These are phyloP conservation scores for Chalcosyrphus nemorum DNA, from an alignment of 2,888 invertebrate genomes.

Conservation along the genomic window DNA sequence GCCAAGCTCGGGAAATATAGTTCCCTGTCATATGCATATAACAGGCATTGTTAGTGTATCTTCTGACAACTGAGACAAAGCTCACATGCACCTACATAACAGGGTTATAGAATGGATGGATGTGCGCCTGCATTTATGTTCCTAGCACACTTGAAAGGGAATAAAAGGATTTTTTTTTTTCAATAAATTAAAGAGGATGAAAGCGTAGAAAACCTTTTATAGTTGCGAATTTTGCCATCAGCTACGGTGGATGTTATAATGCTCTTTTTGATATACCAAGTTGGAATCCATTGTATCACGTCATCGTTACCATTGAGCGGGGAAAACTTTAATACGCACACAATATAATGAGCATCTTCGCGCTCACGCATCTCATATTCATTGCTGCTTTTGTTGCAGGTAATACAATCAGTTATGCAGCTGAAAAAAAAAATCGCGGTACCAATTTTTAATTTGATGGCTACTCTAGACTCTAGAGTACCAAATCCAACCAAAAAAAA, in stretches of 20 bases:
- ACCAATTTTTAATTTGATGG: no score
- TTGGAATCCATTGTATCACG: no score
- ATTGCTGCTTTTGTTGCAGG: no score
- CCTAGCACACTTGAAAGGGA: conserved; percentile 36
- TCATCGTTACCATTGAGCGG: no score
- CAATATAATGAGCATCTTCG: no score
- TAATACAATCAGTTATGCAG: no score
- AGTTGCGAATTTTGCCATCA: conserved; percentile 20
- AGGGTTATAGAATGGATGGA: conserved; percentile 10
- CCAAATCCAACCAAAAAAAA: no score
- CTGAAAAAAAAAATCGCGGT: no score
- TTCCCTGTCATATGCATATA: conserved; percentile 19
- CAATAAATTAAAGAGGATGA: conserved; percentile 30
- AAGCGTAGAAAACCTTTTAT: conserved; percentile 24
- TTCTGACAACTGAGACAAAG: background rate
- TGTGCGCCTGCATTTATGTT: background rate
- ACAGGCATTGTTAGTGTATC: conserved; percentile 10
- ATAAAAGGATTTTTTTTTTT: conserved; percentile 25
- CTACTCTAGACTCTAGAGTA: no score
- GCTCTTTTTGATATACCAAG: no score
- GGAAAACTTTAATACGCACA: no score
- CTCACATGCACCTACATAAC: background rate
- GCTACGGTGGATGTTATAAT: background rate
- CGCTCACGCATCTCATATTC: no score
- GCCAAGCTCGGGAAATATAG: conserved; percentile 24